phyloP scores from a whole-genome alignment of 2,113 vertebrate species.

The Strigops habroptila region DNA sequence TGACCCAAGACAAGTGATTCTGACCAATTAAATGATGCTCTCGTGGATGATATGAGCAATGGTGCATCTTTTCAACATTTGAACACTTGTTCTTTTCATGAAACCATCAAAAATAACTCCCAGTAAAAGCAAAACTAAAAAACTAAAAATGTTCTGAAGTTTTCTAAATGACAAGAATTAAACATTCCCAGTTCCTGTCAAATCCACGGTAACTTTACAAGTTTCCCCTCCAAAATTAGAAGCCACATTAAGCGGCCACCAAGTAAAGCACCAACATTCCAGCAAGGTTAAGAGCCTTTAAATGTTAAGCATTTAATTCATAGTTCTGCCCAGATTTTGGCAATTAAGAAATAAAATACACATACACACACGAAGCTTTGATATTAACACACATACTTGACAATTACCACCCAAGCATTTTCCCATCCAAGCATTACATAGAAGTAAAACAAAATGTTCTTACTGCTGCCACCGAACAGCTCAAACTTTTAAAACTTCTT shows the following conservation, averaged over 20 bases:
- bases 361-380: neutral
- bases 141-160: neutral
- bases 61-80: neutral
- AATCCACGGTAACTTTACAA: neutral
- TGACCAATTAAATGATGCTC: neutral
- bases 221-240: neutral
- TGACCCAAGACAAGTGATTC: neutral
- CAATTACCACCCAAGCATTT: neutral
- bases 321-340: neutral
- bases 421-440: neutral
- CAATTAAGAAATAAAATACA: neutral
- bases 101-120: neutral
- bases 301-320: neutral
- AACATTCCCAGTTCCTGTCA: neutral
- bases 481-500: conserved; percentile 67
- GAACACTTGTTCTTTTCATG: neutral
- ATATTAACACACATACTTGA: neutral
- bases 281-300: neutral
- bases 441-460: neutral
- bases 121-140: neutral
- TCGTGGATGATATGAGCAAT: neutral
- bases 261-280: neutral
- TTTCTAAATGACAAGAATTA: neutral
- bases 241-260: neutral
- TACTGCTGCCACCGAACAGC: conserved; percentile 13